Evolutionary conservation across 2,113 vertebrate species (phyloP).

Genomic region (Aramus guarauna): DNA sequence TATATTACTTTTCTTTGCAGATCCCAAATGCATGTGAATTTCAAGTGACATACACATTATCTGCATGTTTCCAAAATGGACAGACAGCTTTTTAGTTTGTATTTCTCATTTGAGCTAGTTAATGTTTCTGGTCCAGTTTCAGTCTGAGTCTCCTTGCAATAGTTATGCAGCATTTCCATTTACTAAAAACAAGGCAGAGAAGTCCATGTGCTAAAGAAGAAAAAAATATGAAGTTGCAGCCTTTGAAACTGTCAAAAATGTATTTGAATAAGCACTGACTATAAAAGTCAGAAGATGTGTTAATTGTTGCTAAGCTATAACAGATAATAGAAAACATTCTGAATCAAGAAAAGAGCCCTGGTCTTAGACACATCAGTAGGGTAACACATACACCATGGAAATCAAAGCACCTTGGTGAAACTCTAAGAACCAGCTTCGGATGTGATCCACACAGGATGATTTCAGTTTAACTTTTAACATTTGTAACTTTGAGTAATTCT

Average conservation of each 20-base stretch:
- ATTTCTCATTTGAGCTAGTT: constrained; percentile 61
- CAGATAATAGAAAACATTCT: neutral
- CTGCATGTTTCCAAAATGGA: constrained; percentile 62
- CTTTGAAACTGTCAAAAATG: neutral
- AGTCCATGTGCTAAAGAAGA: constrained; percentile 3
- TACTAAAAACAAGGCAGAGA: constrained; percentile 9
- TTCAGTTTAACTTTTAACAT: neutral
- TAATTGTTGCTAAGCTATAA: constrained; percentile 21
- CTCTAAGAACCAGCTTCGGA: neutral
- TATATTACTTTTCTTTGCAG: constrained; percentile 83
- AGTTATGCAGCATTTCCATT: constrained; percentile 21
- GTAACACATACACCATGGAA: neutral
- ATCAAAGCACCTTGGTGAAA: neutral
- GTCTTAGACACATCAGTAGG: neutral
- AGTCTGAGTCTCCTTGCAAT: neutral
- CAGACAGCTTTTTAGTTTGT: constrained; percentile 49
- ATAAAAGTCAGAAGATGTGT: neutral
- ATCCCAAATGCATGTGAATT: constrained; percentile 83
- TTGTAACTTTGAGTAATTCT: neutral
- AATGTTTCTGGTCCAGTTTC: constrained; percentile 47
- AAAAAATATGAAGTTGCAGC: neutral
- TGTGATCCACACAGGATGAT: neutral
- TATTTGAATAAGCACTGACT: neutral
- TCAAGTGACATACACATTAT: constrained; percentile 83
- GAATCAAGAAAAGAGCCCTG: neutral